Percentiles rank a stretch among this genome's conserved stretches.
phyloP scores from a whole-genome alignment of 2,888 invertebrate genomes.

The Melangyna quadrimaculata region DNA sequence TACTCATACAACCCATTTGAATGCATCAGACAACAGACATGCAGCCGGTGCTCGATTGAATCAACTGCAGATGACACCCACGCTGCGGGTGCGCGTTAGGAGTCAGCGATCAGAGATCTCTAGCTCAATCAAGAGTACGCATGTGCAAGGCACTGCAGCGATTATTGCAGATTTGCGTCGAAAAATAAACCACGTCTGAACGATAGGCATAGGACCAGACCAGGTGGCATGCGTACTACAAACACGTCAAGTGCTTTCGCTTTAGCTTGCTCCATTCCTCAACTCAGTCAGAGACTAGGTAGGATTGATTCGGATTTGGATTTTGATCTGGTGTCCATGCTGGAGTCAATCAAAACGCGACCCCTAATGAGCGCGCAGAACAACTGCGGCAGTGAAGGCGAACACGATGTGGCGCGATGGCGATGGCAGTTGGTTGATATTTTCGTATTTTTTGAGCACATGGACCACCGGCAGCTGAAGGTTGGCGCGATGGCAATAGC shows the following conservation, averaged over 20 bases:
- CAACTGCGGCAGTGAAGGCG: conserved; percentile 37
- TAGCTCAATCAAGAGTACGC: conserved; percentile 49
- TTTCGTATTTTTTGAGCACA: conserved; percentile 12
- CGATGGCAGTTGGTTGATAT: too few relatives aligned
- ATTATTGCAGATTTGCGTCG: conserved; percentile 14
- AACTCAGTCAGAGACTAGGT: conserved; percentile 18
- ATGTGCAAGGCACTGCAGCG: conserved; percentile 40
- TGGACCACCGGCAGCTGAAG: conserved; percentile 63
- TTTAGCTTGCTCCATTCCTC: conserved; percentile 24
- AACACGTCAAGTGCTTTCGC: conserved; percentile 65
- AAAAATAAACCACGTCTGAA: background rate
- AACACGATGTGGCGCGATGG: conserved; percentile 17
- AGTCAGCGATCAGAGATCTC: conserved; percentile 41
- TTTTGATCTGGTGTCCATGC: conserved; percentile 67
- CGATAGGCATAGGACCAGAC: background rate
- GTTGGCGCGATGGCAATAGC: conserved; percentile 21
- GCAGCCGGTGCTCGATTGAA: conserved; percentile 49
- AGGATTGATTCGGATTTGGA: conserved; percentile 52
- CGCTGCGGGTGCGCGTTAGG: conserved; percentile 24
- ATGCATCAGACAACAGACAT: conserved; percentile 50
- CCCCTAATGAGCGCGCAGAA: conserved; percentile 58
- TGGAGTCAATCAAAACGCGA: conserved; percentile 65
- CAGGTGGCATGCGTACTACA: conserved; percentile 54
- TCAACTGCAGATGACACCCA: conserved; percentile 64
- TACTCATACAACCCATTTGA: conserved; percentile 58